Conservation (phyloP, 2,888 invertebrate genomes). For the Dynastes hyllus region DNA sequence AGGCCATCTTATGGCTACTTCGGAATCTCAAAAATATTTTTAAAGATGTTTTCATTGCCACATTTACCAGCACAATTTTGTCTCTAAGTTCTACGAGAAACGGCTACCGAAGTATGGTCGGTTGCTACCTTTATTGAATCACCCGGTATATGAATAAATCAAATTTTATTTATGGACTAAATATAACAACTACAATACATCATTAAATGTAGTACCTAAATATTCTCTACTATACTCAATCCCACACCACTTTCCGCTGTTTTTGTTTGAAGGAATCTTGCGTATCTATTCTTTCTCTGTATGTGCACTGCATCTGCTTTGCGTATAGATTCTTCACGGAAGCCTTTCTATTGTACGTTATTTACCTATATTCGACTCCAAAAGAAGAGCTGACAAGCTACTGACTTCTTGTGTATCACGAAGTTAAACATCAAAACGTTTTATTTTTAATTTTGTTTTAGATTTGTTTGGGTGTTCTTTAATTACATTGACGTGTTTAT, state of each 20-base stretch:
- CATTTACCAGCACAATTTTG: no score
- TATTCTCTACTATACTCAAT: neutral
- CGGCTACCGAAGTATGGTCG: no score
- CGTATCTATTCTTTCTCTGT: neutral
- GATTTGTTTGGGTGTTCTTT: constrained; percentile 38
- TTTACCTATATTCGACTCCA: constrained; percentile 30
- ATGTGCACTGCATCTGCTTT: constrained; percentile 9
- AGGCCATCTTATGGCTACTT: no score
- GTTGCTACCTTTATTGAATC: no score
- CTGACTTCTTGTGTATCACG: constrained; percentile 30
- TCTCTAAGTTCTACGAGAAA: no score
- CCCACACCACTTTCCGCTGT: neutral
- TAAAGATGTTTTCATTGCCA: no score
- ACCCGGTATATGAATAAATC: no score
- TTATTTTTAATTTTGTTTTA: constrained; percentile 35
- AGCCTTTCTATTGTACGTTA: constrained; percentile 25
- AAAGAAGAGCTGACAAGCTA: constrained; percentile 34
- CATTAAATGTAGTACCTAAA: neutral
- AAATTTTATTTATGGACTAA: no score
- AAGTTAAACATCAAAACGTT: constrained; percentile 28
- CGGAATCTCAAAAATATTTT: no score
- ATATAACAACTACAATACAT: neutral
- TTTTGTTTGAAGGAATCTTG: constrained; percentile 2
- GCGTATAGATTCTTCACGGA: constrained; percentile 30
- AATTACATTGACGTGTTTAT: constrained; percentile 39